These are phyloP conservation scores for Drosophila vallismaia DNA, from an alignment of 2,888 invertebrate genomes.

Conservation along the genomic window DNA sequence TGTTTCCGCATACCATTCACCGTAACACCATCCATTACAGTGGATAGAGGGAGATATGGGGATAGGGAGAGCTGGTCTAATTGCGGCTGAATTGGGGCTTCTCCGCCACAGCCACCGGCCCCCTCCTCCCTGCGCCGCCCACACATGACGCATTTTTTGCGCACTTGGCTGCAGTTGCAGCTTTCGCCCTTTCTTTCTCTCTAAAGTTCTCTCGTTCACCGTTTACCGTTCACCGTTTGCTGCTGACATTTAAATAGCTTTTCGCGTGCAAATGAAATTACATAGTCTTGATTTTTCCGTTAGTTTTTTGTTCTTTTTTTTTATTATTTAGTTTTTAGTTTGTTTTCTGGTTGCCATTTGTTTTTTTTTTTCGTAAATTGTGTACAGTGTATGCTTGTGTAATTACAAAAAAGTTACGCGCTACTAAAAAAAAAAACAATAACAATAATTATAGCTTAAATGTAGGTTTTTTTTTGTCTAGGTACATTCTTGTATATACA, in stretches of 20 bases:
- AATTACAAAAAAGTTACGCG: constrained; percentile 38
- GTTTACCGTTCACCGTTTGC: background rate
- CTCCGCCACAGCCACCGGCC: background rate
- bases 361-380: constrained; percentile 20
- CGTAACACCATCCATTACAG: background rate
- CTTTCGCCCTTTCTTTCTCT: constrained; percentile 6
- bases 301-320: constrained; percentile 7
- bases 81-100: constrained; percentile 23
- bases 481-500: constrained; percentile 31
- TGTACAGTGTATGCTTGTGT: constrained; percentile 41
- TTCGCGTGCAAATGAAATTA: constrained; percentile 40
- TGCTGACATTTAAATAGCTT: constrained; percentile 30
- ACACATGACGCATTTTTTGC: constrained; percentile 67
- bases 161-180: constrained; percentile 64
- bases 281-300: constrained; percentile 15
- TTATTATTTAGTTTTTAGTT: constrained; percentile 2
- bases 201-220: background rate
- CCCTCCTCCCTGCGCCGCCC: background rate
- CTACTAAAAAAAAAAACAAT: constrained; percentile 29
- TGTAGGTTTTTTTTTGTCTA: constrained; percentile 15
- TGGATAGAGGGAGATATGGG: constrained; percentile 5
- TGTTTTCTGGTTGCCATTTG: constrained; percentile 13
- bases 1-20: constrained; percentile 29
- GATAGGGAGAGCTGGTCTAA: constrained; percentile 11
- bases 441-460: constrained; percentile 24